Evolutionary conservation across 2,797 vertebrate species (phyloP).

Genomic region (Etheostoma perlongum): DNA sequence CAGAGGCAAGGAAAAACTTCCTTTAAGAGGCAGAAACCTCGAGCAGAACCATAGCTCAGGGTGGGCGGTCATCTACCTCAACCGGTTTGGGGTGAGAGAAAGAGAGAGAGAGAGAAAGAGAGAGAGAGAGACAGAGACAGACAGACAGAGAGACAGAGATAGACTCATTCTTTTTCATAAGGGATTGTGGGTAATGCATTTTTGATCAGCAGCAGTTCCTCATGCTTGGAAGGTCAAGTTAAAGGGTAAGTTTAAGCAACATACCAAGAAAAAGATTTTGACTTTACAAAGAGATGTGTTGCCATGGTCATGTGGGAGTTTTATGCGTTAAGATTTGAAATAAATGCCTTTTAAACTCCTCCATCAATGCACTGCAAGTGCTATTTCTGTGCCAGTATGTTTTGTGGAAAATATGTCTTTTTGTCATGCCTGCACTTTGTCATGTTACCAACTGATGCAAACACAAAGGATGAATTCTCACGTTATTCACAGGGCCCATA

Average conservation of each 20-base stretch:
- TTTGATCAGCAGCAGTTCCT: conserved; percentile 14
- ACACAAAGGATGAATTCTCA: background rate
- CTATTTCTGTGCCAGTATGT: background rate
- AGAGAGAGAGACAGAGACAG: no score
- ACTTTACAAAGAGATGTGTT: background rate
- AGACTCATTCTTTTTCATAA: background rate
- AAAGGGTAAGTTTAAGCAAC: background rate
- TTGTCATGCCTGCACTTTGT: background rate
- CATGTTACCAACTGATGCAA: background rate
- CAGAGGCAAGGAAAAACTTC: no score
- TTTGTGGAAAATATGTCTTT: no score
- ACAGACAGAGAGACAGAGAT: no score
- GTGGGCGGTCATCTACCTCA: no score
- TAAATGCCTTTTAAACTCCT: no score
- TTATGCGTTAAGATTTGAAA: no score
- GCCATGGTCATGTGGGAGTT: background rate
- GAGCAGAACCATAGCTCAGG: no score
- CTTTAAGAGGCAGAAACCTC: no score
- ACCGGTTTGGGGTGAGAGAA: no score
- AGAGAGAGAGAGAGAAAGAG: no score
- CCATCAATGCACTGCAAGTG: no score
- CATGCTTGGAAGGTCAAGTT: background rate
- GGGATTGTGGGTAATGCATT: background rate
- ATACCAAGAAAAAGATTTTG: background rate
- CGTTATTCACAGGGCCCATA: background rate